phyloP scores from a whole-genome alignment of 1,140 invertebrate species.

The Triops cancriformis region DNA sequence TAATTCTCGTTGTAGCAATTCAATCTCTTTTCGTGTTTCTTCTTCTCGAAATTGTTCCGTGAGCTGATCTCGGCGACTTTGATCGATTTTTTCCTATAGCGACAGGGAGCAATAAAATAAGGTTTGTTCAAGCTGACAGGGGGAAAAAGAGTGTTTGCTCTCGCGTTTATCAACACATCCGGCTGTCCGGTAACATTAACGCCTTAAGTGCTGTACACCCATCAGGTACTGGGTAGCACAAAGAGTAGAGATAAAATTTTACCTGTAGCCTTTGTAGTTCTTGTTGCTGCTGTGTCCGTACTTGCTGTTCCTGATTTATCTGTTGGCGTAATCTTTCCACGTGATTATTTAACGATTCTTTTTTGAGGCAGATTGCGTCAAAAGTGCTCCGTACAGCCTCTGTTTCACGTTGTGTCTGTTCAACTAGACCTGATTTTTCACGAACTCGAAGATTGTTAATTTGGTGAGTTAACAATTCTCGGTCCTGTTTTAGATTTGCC shows the following conservation, averaged over 20 bases:
- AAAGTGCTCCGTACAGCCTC: not conserved
- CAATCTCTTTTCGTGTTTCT: not conserved
- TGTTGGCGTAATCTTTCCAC: not conserved
- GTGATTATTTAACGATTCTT: not conserved
- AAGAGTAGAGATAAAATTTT: not conserved
- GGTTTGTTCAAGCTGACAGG: not conserved
- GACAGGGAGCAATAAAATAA: not conserved
- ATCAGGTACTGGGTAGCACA: not conserved
- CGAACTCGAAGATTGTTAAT: not conserved
- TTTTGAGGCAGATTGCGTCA: not conserved
- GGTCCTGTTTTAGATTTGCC: not conserved
- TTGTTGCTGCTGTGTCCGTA: not conserved
- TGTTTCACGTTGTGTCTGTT: not conserved
- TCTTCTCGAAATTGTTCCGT: not conserved
- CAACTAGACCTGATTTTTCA: not conserved
- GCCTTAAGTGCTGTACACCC: not conserved
- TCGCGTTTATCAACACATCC: constrained; percentile 4
- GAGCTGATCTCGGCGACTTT: not conserved
- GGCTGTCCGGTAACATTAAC: not conserved
- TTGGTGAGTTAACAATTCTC: not conserved
- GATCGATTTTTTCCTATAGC: not conserved
- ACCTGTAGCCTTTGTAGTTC: not conserved
- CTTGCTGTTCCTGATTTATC: not conserved
- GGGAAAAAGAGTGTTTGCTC: not conserved
- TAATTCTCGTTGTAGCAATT: not conserved